Base-by-base conservation (phyloP, 2,113 vertebrate genomes). In the Lepus americanus region DNA sequence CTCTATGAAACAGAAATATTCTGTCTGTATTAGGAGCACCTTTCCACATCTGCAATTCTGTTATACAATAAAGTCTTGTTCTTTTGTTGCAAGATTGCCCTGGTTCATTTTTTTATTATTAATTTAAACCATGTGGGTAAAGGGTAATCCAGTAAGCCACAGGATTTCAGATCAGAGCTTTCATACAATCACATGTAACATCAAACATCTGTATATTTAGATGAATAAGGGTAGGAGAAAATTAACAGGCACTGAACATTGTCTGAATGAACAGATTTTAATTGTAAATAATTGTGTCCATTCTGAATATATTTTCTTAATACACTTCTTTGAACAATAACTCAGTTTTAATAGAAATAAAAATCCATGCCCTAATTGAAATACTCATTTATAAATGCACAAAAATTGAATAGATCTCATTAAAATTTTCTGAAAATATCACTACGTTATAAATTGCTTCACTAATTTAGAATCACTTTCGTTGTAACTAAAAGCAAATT, bases 41-140 rank as follows among this genome's bases (percentile, higher is more conserved):
- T 98, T 98, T 98, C 98, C 98, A 98, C 98, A 98, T 98, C 98
- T 98, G 98, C 97, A 98, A 97, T 97, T 96, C 97, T 95, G 98
- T 98, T 98, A 98, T 97, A 98, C 98, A 98, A 98, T 98, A 98
- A 98, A 98, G 98, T 98, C 98, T 98, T 98, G 98, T 98, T 98
- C 98, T 98, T 98, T 98, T 98, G 98, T 98, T 98, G 98, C 97
- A 55, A 97, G 97, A 98, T 98, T 98, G 97, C 94, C 94, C 95
- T 86, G 97, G 95, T 92, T 97, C 96, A 96, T 98, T 98, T 97
- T 98, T 98, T 98, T 98, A 98, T 98, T 98, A 98, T 98, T 98
- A 98, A 98, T 98, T 98, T 98, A 97, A 98, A 98, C 98, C 98
- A 98, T 98, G 98, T 98, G 98, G 97, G 96, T 96, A 98, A 96